Conservation (phyloP, 2,888 invertebrate species). For the Cryptosula pallasiana region DNA sequence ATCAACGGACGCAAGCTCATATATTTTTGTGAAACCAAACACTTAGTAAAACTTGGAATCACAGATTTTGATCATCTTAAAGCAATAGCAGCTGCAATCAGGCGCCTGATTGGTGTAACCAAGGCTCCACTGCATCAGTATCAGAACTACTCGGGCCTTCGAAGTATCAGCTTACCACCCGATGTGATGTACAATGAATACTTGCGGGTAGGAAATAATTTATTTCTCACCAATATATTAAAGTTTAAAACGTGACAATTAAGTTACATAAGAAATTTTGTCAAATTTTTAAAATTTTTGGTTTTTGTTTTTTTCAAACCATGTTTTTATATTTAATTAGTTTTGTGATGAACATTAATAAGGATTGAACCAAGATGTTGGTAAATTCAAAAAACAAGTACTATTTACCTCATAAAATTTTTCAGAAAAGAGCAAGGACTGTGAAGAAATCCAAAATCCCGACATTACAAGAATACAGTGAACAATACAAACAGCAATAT, state of each 20-base stretch:
- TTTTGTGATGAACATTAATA: no score
- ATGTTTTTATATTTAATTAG: no score
- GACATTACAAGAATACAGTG: not conserved
- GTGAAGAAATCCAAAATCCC: not conserved
- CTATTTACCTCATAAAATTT: no score
- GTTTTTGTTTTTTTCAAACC: no score
- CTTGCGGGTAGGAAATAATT: no score
- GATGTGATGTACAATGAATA: not conserved
- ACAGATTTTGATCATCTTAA: conserved; percentile 15
- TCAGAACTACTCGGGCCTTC: not conserved
- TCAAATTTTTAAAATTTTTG: no score
- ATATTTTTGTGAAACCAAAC: not conserved
- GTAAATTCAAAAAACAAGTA: no score
- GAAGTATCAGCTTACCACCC: not conserved
- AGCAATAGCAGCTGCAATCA: not conserved
- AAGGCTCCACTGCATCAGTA: not conserved
- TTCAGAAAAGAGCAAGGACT: not conserved
- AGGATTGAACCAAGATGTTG: no score
- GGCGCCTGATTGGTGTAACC: not conserved
- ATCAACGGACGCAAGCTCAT: conserved; percentile 1
- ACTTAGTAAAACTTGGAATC: conserved; percentile 13
- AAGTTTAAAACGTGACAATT: no score
- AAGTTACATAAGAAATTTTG: no score
- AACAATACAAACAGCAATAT: not conserved
- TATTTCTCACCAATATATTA: no score